Percentiles rank a stretch among this genome's conserved stretches.
These are phyloP conservation scores for Melanostoma mellinum DNA, from an alignment of 2,888 invertebrate species.

Conservation along the genomic window DNA sequence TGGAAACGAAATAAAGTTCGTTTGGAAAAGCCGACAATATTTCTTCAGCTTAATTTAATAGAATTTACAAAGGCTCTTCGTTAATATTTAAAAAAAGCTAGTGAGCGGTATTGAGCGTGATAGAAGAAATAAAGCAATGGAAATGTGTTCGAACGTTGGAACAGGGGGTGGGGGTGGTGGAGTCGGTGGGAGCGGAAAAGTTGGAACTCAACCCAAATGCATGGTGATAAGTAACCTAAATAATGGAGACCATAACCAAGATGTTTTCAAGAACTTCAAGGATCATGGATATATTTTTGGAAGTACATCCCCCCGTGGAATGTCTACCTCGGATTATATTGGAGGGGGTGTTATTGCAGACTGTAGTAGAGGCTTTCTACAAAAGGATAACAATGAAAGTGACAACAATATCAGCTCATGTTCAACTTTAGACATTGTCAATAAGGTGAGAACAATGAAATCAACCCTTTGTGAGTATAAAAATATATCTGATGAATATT, in stretches of 20 bases:
- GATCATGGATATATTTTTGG: constrained; percentile 79
- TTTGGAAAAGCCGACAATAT: not conserved
- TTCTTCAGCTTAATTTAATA: constrained; percentile 14
- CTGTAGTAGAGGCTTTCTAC: constrained; percentile 71
- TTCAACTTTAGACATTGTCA: constrained; percentile 81
- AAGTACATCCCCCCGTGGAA: constrained; percentile 78
- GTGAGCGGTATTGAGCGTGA: constrained; percentile 17
- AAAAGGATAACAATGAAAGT: constrained; percentile 80
- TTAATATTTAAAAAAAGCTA: constrained; percentile 6
- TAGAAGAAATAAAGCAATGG: constrained; percentile 34
- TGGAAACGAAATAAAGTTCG: not conserved
- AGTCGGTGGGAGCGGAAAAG: constrained; percentile 53
- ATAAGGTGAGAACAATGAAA: constrained; percentile 77
- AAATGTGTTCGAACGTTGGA: constrained; percentile 66
- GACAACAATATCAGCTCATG: constrained; percentile 82
- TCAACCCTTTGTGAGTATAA: not conserved
- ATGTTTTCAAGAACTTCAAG: constrained; percentile 72
- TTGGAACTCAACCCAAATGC: constrained; percentile 55
- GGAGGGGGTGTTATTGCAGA: constrained; percentile 29
- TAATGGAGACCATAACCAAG: constrained; percentile 65
- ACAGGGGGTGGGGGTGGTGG: constrained; percentile 27
- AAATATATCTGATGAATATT: not conserved
- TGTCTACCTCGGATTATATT: constrained; percentile 61
- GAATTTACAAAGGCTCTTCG: constrained; percentile 3
- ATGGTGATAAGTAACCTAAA: constrained; percentile 61